Evolutionary conservation across 2,888 invertebrate genomes (phyloP).

Genomic region (Tyria jacobaeae): DNA sequence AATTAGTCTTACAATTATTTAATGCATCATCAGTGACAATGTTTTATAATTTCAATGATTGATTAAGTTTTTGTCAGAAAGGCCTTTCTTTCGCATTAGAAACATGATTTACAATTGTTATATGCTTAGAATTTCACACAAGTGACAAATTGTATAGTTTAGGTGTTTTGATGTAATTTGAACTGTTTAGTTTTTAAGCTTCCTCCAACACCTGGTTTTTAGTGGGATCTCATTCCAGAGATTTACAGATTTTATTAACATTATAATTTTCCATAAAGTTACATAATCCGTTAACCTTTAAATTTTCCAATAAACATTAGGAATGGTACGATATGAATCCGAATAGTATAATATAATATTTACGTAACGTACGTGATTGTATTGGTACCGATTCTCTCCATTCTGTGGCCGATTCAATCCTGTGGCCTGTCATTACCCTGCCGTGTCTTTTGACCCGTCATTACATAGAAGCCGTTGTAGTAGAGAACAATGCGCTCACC

Average conservation of each 20-base stretch:
- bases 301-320: conserved; percentile 43
- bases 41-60: neutral
- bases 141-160: neutral
- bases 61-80: neutral
- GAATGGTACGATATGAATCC: conserved; percentile 49
- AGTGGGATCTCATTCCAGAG: too few species aligned
- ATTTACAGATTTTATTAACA: neutral
- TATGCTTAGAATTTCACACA: too few species aligned
- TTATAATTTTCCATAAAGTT: conserved; percentile 23
- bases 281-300: conserved; percentile 52
- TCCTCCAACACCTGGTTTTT: too few species aligned
- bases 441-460: conserved; percentile 80
- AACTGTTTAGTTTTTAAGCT: too few species aligned
- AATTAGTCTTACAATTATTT: too few species aligned
- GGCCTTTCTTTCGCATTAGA: too few species aligned
- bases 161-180: neutral
- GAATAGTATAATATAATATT: conserved; percentile 63
- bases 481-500: conserved; percentile 55
- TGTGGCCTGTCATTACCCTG: conserved; percentile 75
- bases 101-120: too few species aligned
- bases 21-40: neutral
- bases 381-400: conserved; percentile 65
- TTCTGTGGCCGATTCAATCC: conserved; percentile 60
- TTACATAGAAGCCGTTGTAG: conserved; percentile 53
- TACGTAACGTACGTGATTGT: conserved; percentile 61